Evolutionary conservation across 2,888 invertebrate genomes (phyloP).

Genomic region (Athetis lepigone): DNA sequence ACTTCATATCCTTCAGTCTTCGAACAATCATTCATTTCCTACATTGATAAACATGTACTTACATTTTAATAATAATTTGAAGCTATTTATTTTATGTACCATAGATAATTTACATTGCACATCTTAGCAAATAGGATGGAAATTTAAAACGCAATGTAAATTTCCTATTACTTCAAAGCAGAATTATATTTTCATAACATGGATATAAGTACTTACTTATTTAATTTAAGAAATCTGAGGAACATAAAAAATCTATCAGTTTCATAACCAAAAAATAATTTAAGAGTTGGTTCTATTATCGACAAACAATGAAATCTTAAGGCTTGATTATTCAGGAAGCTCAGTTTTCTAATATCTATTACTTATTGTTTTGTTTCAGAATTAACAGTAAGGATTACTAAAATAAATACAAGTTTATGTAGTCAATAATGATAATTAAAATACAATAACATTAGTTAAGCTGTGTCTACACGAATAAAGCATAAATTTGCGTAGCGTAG

Average conservation of each 20-base stretch:
- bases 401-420: slow-evolving; percentile 44
- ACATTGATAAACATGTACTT: slow-evolving; percentile 49
- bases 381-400: slow-evolving; percentile 11
- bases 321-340: slow-evolving; percentile 50
- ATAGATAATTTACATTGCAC: slow-evolving; percentile 48
- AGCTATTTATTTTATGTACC: slow-evolving; percentile 36
- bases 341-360: slow-evolving; percentile 37
- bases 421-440: slow-evolving; percentile 31
- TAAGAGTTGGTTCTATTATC: slow-evolving; percentile 14
- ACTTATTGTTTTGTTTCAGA: slow-evolving; percentile 11
- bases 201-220: slow-evolving; percentile 24
- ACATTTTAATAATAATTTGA: slow-evolving; percentile 36
- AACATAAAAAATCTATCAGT: neutral
- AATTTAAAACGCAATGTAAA: slow-evolving; percentile 16
- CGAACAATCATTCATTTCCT: slow-evolving; percentile 52
- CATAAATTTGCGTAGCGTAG: too few relatives aligned
- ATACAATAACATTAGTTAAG: slow-evolving; percentile 18
- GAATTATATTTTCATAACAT: slow-evolving; percentile 27
- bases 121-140: neutral
- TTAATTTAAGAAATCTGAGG: slow-evolving; percentile 15
- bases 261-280: too few relatives aligned
- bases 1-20: slow-evolving; percentile 71
- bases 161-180: slow-evolving; percentile 28
- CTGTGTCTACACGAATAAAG: neutral
- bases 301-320: slow-evolving; percentile 42